phyloP scores from a whole-genome alignment of 2,797 vertebrate genomes.

The Ptychadena robeensis region DNA sequence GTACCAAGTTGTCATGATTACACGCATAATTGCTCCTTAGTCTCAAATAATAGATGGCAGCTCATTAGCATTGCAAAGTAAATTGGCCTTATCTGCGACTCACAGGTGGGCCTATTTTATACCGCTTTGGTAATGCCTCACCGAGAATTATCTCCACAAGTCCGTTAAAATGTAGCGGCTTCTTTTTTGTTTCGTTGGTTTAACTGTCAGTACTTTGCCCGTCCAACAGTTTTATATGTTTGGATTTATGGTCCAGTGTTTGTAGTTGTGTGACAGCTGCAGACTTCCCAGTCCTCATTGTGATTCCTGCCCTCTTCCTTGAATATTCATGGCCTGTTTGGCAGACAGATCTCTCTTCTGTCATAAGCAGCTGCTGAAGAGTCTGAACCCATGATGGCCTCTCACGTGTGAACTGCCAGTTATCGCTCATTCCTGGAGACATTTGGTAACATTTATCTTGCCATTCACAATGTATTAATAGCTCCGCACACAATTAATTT shows the following conservation, averaged over 20 bases:
- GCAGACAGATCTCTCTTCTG: conserved; percentile 56
- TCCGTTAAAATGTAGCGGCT: conserved; percentile 36
- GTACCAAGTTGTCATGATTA: conserved; percentile 59
- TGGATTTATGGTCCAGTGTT: conserved; percentile 36
- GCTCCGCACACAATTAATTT: conserved; percentile 21
- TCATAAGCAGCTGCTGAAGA: conserved; percentile 56
- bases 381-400: conserved; percentile 50
- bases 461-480: conserved; percentile 40
- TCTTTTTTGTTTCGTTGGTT: conserved; percentile 43
- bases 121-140: not conserved
- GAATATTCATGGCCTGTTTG: conserved; percentile 61
- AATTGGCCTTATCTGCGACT: conserved; percentile 56
- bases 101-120: conserved; percentile 53
- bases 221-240: conserved; percentile 35
- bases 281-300: conserved; percentile 42
- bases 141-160: conserved; percentile 23
- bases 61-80: conserved; percentile 55
- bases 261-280: conserved; percentile 52
- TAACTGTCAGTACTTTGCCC: conserved; percentile 33
- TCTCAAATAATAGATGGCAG: conserved; percentile 49
- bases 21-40: conserved; percentile 55
- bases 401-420: conserved; percentile 41
- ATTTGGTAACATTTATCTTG: conserved; percentile 45
- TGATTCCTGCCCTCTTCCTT: conserved; percentile 51
- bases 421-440: conserved; percentile 45